A percentile compares a stretch with the other conserved stretches of the same genome.
Evolutionary conservation across 1,140 invertebrate genomes (phyloP).

Genomic region (Zaprionus davidi): DNA sequence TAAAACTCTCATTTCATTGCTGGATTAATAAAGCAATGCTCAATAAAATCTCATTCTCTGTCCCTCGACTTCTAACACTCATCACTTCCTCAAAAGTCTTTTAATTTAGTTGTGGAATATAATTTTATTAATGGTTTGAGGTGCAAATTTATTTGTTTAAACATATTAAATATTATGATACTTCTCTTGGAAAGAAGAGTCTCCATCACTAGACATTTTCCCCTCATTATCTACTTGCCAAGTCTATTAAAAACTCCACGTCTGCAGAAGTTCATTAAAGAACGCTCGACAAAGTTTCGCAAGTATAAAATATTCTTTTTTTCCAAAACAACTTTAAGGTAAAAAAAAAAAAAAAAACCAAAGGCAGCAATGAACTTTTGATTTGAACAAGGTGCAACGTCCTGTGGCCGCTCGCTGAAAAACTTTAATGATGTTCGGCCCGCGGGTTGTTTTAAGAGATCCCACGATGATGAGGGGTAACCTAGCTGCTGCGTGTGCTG

Average conservation of each 20-base stretch:
- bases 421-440: slow-evolving; percentile 64
- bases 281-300: neutral
- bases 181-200: neutral
- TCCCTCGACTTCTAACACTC: no score
- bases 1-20: no score
- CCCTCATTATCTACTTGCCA: neutral
- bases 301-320: neutral
- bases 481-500: slow-evolving; percentile 4
- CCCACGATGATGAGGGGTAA: neutral
- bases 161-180: no score
- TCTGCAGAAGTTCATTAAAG: neutral
- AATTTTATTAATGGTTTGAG: no score
- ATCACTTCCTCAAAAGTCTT: no score
- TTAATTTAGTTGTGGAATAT: no score
- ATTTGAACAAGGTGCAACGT: slow-evolving; percentile 61
- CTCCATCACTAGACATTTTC: neutral
- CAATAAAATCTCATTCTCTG: no score
- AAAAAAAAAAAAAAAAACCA: slow-evolving; percentile 7
- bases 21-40: no score
- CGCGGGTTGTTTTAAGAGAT: slow-evolving; percentile 17
- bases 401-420: slow-evolving; percentile 11
- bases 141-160: no score
- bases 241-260: neutral
- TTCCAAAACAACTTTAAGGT: neutral
- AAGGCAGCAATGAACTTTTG: slow-evolving; percentile 61